Evolutionary conservation across 2,888 invertebrate species (phyloP).

Genomic region (Machimus atricapillus): DNA sequence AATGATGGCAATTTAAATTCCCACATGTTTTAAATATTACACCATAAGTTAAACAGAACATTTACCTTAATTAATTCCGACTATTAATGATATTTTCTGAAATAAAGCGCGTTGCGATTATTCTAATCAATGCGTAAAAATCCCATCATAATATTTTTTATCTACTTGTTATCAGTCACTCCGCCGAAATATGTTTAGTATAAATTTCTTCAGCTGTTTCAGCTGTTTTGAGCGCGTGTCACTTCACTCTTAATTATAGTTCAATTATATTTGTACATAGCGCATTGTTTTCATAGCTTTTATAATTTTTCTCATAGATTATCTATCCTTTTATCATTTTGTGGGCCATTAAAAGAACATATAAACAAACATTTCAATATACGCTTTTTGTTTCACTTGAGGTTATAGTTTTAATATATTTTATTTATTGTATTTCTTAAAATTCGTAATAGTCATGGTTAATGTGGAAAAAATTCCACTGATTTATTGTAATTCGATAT

Average conservation of each 20-base stretch:
- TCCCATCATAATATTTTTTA: neutral
- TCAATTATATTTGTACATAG: constrained; percentile 30
- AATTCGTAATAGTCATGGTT: no score
- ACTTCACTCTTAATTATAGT: neutral
- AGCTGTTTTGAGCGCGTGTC: neutral
- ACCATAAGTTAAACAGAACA: neutral
- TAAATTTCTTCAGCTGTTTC: neutral
- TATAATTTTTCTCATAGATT: neutral
- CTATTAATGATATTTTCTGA: constrained; percentile 16
- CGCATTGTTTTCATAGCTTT: neutral
- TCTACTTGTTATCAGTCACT: neutral
- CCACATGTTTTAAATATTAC: constrained; percentile 15
- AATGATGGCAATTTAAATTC: neutral
- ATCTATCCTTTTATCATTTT: constrained; percentile 21
- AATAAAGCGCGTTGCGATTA: constrained; percentile 4
- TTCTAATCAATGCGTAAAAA: neutral
- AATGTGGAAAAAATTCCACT: neutral
- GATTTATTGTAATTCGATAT: no score
- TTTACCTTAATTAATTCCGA: neutral
- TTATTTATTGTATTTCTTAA: neutral
- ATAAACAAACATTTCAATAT: neutral
- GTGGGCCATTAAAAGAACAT: constrained; percentile 13
- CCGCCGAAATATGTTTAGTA: neutral
- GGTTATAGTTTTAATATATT: neutral
- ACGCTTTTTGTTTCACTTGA: neutral